Conservation (phyloP, 2,113 vertebrate genomes). For the Melanostigma gelatinosum region DNA sequence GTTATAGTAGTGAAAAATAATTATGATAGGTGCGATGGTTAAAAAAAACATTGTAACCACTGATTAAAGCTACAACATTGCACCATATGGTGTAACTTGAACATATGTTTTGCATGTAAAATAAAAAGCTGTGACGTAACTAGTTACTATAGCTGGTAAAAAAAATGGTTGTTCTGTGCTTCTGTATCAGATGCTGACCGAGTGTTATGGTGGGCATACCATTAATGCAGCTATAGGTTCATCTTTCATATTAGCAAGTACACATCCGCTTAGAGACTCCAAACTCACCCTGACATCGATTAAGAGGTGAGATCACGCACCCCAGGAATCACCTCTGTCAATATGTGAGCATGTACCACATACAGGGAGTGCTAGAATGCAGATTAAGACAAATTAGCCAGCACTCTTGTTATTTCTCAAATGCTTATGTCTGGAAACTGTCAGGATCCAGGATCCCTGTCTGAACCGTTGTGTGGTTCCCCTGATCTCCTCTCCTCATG, state of each 20-base stretch:
- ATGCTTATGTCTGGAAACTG: background rate
- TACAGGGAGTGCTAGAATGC: background rate
- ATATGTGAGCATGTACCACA: slow-evolving; percentile 21
- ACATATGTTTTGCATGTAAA: background rate
- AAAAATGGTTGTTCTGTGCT: background rate
- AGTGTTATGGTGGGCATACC: background rate
- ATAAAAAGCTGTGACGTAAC: background rate
- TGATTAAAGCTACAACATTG: background rate
- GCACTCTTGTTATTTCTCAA: slow-evolving; percentile 2
- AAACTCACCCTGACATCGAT: slow-evolving; percentile 28
- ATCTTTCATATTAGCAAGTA: background rate
- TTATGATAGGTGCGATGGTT: background rate
- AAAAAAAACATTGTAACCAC: background rate
- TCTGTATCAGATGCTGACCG: background rate
- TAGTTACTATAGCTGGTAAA: background rate
- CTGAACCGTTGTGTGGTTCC: too few species aligned
- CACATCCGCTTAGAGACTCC: slow-evolving; percentile 3
- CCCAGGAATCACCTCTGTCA: slow-evolving; percentile 9
- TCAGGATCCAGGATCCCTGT: too few species aligned
- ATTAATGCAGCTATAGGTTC: background rate
- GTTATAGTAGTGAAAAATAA: background rate
- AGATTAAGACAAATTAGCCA: slow-evolving; percentile 36
- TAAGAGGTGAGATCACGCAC: slow-evolving; percentile 21
- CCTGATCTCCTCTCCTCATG: too few species aligned
- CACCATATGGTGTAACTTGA: background rate